Base-by-base conservation (phyloP, 2,888 invertebrate species). In the Mactromeris polynyma region DNA sequence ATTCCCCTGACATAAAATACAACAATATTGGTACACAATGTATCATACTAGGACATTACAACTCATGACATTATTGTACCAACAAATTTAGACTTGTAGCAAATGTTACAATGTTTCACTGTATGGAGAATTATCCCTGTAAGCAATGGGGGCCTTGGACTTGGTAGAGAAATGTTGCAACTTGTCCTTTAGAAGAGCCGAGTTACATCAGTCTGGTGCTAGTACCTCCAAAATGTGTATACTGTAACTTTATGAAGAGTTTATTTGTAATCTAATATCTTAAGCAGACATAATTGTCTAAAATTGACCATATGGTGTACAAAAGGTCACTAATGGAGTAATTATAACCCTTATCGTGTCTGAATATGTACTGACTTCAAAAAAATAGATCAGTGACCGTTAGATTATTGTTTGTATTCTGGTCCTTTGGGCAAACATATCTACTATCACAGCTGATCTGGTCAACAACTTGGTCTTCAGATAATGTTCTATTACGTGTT, bases 251-350 rank as follows among this genome's bases (percentile, higher is more conserved):
- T 64, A 64, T 64, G 58, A 64, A 26, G 26, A 64, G 26, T n/a
- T 26, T n/a, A 26, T 64, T 64, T 64, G 84, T 84, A 84, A 84
- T 40, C 14, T 38, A 36, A 84, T 78, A 84, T 51, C 78, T 84
- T 54, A 38, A 84, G 19, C 36, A 77, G 33, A 78, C 83, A 78
- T 78, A 84, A 84, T 78, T 54, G 78, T 77, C 78, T 46, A 84
- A 84, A 84, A 84, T 78, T 78, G 78, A 84, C 78, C 84, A 84
- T 78, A 78, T 54, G 54, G 11, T 33, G 33, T 73, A 73, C 73
- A 36, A 73, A 73, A 73, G 73, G 73, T 73, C 36, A 73, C 31
- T 36, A 36, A 73, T 73, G 33, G 9, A 36, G 36, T 73, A 73
- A 73, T 73, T 73, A 73, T 73, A 36, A 73, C 14, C 26, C 17